phyloP scores from a whole-genome alignment of 2,888 invertebrate genomes.

The Protula sp. region DNA sequence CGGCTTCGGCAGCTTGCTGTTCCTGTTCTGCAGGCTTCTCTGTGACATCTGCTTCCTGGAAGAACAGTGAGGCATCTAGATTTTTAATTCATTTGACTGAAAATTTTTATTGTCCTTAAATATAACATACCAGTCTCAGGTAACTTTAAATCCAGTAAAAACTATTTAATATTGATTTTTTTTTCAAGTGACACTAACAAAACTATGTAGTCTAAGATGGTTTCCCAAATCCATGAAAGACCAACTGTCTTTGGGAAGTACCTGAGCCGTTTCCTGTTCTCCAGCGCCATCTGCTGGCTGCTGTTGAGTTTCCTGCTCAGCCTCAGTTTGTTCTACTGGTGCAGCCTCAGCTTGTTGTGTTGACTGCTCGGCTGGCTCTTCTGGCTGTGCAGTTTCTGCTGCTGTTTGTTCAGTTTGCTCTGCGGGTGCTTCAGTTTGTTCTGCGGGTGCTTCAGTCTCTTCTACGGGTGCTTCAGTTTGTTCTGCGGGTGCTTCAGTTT shows the following conservation, averaged over 20 bases:
- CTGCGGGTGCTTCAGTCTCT: background rate
- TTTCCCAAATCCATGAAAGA: too few relatives aligned
- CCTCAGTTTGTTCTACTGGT: background rate
- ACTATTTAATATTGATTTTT: too few relatives aligned
- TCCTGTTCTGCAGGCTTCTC: conserved; percentile 1
- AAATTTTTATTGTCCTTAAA: too few relatives aligned
- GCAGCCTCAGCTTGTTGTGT: conserved; percentile 11
- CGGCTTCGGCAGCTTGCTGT: conserved; percentile 1
- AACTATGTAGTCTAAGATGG: too few relatives aligned
- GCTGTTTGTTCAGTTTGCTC: conserved; percentile 10
- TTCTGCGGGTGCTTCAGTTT: conserved; percentile 2
- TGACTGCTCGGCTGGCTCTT: conserved; percentile 9
- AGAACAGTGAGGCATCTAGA: too few relatives aligned
- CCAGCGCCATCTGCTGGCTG: too few relatives aligned
- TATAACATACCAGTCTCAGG: too few relatives aligned
- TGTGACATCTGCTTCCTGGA: conserved; percentile 2
- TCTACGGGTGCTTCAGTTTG: background rate
- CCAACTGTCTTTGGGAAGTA: too few relatives aligned
- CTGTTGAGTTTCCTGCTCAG: conserved; percentile 4
- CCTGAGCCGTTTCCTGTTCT: too few relatives aligned
- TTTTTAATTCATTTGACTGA: too few relatives aligned
- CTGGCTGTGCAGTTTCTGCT: background rate
- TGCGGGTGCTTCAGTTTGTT: background rate
- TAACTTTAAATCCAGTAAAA: too few relatives aligned
- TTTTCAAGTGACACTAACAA: background rate